These are phyloP conservation scores for Zygogramma bicolorata DNA, from an alignment of 2,888 invertebrate species.

Conservation along the genomic window DNA sequence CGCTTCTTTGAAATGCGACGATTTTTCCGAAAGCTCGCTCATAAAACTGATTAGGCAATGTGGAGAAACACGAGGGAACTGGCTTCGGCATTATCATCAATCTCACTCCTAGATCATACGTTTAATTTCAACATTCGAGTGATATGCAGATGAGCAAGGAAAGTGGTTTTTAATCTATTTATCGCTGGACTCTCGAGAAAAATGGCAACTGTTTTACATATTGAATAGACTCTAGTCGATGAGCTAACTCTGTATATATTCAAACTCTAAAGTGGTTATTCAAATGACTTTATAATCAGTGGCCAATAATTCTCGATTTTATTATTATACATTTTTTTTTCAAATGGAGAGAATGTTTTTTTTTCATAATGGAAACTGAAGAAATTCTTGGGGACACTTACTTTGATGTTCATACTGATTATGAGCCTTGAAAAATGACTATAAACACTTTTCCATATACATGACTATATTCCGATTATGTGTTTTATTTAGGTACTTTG, in stretches of 20 bases:
- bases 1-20: neutral
- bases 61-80: conserved; percentile 3
- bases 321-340: no score
- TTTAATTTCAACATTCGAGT: conserved; percentile 8
- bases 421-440: no score
- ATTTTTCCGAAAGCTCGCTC: neutral
- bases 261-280: neutral
- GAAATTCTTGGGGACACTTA: neutral
- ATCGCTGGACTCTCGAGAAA: neutral
- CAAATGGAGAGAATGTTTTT: no score
- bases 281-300: neutral
- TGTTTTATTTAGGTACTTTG: no score
- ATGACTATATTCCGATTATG: no score
- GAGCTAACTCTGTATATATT: neutral
- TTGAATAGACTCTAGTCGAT: neutral
- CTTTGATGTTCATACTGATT: no score
- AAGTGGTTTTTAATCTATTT: conserved; percentile 10
- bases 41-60: conserved; percentile 8
- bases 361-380: no score
- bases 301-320: neutral
- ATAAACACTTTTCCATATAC: no score
- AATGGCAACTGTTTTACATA: conserved; percentile 7
- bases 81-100: conserved; percentile 10
- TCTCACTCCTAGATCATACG: conserved; percentile 14
- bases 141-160: conserved; percentile 12